Base-by-base conservation (phyloP, 2,113 vertebrate species). In the Cettia cetti region DNA sequence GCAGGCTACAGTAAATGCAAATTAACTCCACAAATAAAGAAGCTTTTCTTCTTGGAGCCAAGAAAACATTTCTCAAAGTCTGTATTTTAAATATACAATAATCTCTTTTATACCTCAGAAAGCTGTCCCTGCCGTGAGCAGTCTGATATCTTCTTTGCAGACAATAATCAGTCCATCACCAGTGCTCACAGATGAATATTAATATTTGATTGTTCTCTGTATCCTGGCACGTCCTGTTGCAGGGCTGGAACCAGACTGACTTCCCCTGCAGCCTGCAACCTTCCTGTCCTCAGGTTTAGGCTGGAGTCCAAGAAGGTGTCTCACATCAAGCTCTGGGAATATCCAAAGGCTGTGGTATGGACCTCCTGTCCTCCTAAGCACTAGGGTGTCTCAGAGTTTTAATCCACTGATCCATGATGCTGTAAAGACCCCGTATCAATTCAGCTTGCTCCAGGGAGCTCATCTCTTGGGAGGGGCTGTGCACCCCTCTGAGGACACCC, bases 1-100 rank as follows among this genome's bases (percentile, higher is more conserved):
- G 94, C 95, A 94, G 95, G 93, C 95, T 94, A 93, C 94, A 96
- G 95, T 94, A 97, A 96, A 97, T 97, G 96, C 94, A 97, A 96
- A 97, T 97, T 94, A 97, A 94, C 83, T 93, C 90, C 83, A 90
- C 94, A 97, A 96, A 96, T 92, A 96, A 97, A 95, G 95, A 93
- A 93, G 92, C 95, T 92, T 96, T 97, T 96, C 93, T 96, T 96
- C 92, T 92, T 89, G 49, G 89, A 95, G 76, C 93, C 80, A 93
- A 96, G 86, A 93, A 96, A 93, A 94, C 93, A 92, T 95, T 95
- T 97, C 92, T 95, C 91, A 78, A 94, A 96, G 80, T 96, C 92
- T 84, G 81, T 96, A 81, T 95, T 96, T 96, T 84, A 96, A 91
- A 89, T 92, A 92, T 90, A 92, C 93, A 93, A 89, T 93, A 96